Evolutionary conservation across 2,113 vertebrate genomes (phyloP), one percentile per base, ranked within the genome.

Genomic region (Antechinus flavipes): DNA sequence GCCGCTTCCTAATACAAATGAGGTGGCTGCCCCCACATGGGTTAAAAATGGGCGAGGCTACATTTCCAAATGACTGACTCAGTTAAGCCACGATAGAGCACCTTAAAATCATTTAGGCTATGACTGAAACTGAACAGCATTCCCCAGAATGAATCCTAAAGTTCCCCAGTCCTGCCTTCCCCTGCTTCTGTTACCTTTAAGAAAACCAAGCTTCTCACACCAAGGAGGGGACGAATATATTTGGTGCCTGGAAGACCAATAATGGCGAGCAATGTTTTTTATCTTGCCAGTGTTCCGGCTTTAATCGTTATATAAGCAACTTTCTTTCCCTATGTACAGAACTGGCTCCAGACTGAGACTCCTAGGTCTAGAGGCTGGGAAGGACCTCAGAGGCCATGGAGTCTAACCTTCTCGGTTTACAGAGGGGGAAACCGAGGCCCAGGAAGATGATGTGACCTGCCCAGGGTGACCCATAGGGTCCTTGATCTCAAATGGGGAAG

Each of bases 61-160:
- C 93, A 54, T 94, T 96, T 97, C 93, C 95, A 95, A 97, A 96
- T 91, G 25, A 91, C 92, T 98, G 97, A 95, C 92, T 97, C 96
- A 96, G 54, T 97, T 94, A 94, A 84, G 56, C 93, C 91, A 90
- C 46, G 84, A 84, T 93, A 68, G 61, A 97, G 91, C 55, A 96
- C 89, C 96, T 94, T 94, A 93, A 96, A 55, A 93, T 92, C 61
- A 97, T 95, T 92, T 55, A 91, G 93, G 14, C 30, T 90, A 94
- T 0, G 1, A 91, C 91, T 95, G 93, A 95, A 95, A 97, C 94
- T 91, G 91, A 91, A 90, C 91, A 95, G 47, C 54, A 94, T 76
- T 95, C 94, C 19, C 94, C 96, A 96, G 47, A 94, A 58, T 92
- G 68, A 93, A 90, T 92, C 89, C 30, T 52, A 93, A 95, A 46